A percentile compares a stretch with the other conserved stretches of the same genome.
Evolutionary conservation across 64 coral and sea anemone genomes (phyloP).

Genomic region (Stylophora pistillata): DNA sequence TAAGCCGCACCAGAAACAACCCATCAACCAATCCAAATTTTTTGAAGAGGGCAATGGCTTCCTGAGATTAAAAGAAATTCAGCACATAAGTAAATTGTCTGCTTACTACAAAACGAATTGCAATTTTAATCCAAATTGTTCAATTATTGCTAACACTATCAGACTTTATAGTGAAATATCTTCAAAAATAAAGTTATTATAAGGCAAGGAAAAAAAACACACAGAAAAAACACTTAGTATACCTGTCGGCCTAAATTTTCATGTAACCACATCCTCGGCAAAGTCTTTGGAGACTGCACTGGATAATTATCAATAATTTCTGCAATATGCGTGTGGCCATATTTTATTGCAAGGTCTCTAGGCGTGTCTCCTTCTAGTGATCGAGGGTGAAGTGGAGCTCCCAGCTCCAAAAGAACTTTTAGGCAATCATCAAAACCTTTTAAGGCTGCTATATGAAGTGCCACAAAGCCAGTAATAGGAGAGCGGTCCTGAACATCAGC

Average conservation of each 20-base stretch:
- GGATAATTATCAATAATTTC: constrained; percentile 82
- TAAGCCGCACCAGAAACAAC: constrained; percentile 82
- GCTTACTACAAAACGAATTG: too few relatives aligned
- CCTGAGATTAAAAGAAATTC: constrained; percentile 48
- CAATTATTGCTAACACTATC: too few relatives aligned
- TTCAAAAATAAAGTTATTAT: not conserved
- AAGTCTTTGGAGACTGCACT: constrained; percentile 78
- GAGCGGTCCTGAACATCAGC: constrained; percentile 91
- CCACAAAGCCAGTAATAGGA: constrained; percentile 76
- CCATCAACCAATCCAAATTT: constrained; percentile 92
- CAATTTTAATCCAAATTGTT: too few relatives aligned
- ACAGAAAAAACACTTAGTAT: not conserved
- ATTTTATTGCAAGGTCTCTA: constrained; percentile 82
- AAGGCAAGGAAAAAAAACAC: not conserved
- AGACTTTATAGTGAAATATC: not conserved
- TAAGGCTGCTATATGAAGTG: constrained; percentile 81
- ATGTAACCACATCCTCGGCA: constrained; percentile 77
- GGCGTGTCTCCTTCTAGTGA: constrained; percentile 93
- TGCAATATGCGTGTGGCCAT: constrained; percentile 74
- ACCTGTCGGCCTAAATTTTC: constrained; percentile 96
- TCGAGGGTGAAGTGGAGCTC: constrained; percentile 88
- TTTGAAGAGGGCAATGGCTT: constrained; percentile 66
- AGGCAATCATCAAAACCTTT: constrained; percentile 76
- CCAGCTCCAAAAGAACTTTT: constrained; percentile 70
- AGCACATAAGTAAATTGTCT: not conserved